Evolutionary conservation across 2,797 vertebrate genomes (phyloP), one percentile per base, ranked within the genome.

Genomic region (Parauchenoglanis ngamensis): DNA sequence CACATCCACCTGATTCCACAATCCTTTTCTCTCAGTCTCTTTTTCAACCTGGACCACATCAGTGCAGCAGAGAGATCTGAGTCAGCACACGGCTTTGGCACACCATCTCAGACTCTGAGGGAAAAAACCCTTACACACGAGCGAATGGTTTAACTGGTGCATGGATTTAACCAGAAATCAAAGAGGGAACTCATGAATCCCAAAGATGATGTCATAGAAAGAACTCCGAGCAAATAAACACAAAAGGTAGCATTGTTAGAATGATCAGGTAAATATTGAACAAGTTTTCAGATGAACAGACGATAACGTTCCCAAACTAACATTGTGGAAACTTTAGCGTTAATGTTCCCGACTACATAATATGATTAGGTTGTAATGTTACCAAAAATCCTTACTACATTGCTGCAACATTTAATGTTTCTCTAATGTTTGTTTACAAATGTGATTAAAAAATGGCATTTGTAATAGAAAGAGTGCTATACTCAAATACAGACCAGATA

Each of bases 51-150:
- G 92, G 90, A 95, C 95, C 95, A 94, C 95, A 95, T 96, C 94
- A 95, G 88, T 93, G 40, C 90, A 90, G 84, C 92, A 93, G 87
- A 93, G 88, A 93, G 91, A 88, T 92, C 92, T 95, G 94, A 96
- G 92, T 95, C 94, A 95, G 94, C 95, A 87, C 67, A 87, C 57
- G 23, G 56, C 72, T 44, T 46, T 77, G 57, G 70, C 40, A 85
- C 84, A 85, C 44, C 83, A n/a, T 75, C 70, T 17, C 83, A 21
- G 40, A 3, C n/a, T 46, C 15, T 3, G 35, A 23, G 28, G 2
- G 31, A 83, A 28, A 28, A 75, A 12, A 59, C 2, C 7, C 35
- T 21, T 28, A 31, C 46, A 56, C 63, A 15, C 25, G n/a, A 67
- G n/a, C 10, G 4, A 23, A 67, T 40, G 21, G 2, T 72, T 31